phyloP scores from a whole-genome alignment of 2,113 vertebrate genomes.

The Falco punctatus region DNA sequence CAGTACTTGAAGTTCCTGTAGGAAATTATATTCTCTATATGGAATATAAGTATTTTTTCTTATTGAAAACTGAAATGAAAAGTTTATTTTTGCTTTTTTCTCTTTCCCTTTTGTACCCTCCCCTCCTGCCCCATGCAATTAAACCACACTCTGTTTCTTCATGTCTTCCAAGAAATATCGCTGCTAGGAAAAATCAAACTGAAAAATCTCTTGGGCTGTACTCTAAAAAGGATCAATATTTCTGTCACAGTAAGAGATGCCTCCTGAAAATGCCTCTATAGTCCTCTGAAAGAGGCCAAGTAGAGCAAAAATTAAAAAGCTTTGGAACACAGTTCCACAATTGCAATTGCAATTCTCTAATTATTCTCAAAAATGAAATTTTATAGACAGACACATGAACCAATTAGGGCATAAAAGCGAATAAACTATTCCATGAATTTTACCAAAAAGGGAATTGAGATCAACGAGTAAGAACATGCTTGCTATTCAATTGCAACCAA shows the following conservation, averaged over 20 bases:
- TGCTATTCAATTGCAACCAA: background rate
- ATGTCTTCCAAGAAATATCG: background rate
- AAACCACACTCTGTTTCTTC: background rate
- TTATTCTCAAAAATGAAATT: background rate
- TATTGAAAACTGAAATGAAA: background rate
- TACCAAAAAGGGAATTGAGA: background rate
- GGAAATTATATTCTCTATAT: background rate
- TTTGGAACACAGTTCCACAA: background rate
- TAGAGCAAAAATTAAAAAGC: background rate
- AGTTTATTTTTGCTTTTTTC: background rate
- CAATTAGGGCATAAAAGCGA: background rate
- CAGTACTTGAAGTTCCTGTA: background rate
- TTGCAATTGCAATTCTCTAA: background rate
- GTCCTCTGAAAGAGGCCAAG: background rate
- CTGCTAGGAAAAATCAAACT: background rate
- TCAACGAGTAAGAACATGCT: background rate
- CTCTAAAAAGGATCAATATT: background rate
- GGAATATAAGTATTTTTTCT: background rate
- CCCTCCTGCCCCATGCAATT: background rate
- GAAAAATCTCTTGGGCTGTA: background rate
- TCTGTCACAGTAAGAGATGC: background rate
- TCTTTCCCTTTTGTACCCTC: background rate
- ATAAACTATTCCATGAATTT: background rate
- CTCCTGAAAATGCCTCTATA: background rate
- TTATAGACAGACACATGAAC: background rate